phyloP scores from a whole-genome alignment of 2,888 invertebrate genomes.

The Alviniconcha strummeri region DNA sequence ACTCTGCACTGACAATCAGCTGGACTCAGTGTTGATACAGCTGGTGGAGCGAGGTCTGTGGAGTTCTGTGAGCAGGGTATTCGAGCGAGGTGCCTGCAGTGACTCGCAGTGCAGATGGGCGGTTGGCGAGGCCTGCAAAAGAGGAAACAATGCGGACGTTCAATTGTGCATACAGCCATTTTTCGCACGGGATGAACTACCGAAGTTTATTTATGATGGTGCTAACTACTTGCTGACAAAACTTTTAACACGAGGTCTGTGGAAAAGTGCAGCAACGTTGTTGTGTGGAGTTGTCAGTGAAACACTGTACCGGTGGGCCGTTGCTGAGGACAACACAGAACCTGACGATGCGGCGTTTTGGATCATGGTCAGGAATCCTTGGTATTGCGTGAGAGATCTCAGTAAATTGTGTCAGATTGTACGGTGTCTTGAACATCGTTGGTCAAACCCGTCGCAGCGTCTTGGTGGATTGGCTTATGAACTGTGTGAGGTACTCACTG shows the following conservation, averaged over 20 bases:
- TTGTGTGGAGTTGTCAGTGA: not conserved
- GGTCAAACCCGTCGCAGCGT: not conserved
- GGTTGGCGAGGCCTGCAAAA: not conserved
- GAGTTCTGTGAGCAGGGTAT: not conserved
- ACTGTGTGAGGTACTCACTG: not conserved
- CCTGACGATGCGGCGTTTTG: not conserved
- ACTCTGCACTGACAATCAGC: not conserved
- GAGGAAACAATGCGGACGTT: not conserved
- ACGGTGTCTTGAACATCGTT: not conserved
- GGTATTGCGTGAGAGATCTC: too few relatives aligned
- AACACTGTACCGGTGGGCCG: not conserved
- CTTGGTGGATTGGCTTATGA: not conserved
- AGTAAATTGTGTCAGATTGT: not conserved
- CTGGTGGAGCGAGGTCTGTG: not conserved
- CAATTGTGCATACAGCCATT: not conserved
- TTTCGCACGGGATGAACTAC: not conserved
- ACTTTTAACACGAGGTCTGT: not conserved
- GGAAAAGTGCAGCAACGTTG: not conserved
- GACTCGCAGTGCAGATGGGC: not conserved
- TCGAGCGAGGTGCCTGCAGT: not conserved
- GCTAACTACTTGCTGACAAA: not conserved
- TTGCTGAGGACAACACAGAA: not conserved
- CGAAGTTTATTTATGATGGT: not conserved
- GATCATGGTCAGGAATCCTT: too few relatives aligned
- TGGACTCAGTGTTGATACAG: not conserved